phyloP scores from a whole-genome alignment of 2,888 invertebrate species.

The Melinopterus prodromus region DNA sequence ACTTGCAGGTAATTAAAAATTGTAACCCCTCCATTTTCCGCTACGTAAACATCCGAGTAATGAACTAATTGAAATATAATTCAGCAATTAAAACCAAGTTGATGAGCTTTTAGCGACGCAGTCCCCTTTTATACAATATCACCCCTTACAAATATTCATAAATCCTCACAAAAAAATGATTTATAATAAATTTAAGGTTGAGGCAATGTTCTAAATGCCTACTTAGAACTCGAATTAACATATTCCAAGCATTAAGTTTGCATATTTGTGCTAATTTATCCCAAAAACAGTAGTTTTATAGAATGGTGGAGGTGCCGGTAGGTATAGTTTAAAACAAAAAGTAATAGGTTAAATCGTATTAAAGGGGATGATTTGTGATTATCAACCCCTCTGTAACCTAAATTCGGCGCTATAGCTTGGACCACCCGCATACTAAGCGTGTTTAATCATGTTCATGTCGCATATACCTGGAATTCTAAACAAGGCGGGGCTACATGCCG shows the following conservation, averaged over 20 bases:
- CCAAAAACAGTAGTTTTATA: background rate
- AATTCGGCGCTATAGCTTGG: background rate
- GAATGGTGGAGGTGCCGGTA: background rate
- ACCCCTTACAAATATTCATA: no score
- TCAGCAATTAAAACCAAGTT: background rate
- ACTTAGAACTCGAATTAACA: no score
- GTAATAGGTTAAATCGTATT: no score
- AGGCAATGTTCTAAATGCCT: no score
- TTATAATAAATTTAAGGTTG: no score
- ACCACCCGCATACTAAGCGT: background rate
- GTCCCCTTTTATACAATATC: background rate
- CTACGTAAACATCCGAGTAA: background rate
- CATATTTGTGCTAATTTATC: background rate
- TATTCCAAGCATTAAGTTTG: no score
- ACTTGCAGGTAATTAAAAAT: background rate
- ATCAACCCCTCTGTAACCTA: background rate
- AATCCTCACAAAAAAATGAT: no score
- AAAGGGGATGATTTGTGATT: background rate
- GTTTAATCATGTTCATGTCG: background rate
- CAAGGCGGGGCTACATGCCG: background rate
- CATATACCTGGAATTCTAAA: background rate
- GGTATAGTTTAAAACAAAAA: no score
- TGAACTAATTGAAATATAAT: background rate
- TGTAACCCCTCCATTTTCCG: background rate
- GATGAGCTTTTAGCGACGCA: background rate